Conservation (phyloP, 2,797 vertebrate species). For the Pelodytes ibericus region DNA sequence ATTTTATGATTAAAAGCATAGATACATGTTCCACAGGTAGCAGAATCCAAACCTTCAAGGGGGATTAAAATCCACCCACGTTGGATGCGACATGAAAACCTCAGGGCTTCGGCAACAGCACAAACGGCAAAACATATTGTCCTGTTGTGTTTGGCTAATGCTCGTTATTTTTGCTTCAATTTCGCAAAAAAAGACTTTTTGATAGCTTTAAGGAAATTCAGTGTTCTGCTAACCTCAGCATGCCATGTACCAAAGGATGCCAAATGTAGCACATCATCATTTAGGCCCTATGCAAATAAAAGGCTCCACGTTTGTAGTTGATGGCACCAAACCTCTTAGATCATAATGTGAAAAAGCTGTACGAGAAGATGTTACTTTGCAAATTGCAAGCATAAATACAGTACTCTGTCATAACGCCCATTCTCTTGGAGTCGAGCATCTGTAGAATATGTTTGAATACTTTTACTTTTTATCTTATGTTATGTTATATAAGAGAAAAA, state of each 20-base stretch:
- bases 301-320: slow-evolving; percentile 55
- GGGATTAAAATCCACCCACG: not conserved
- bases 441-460: not conserved
- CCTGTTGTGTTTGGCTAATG: slow-evolving; percentile 65
- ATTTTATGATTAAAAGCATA: not conserved
- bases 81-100: not conserved
- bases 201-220: slow-evolving; percentile 61
- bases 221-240: slow-evolving; percentile 60
- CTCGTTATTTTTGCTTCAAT: slow-evolving; percentile 60
- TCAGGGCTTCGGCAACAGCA: not conserved
- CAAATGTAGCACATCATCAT: slow-evolving; percentile 73
- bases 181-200: slow-evolving; percentile 59
- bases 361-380: slow-evolving; percentile 2
- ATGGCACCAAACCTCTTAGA: slow-evolving; percentile 5
- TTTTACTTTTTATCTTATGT: not conserved
- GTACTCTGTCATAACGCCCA: not conserved
- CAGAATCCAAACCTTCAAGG: not conserved
- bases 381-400: not conserved
- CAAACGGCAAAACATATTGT: slow-evolving; percentile 57
- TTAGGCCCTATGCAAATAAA: slow-evolving; percentile 68
- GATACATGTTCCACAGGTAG: too few species aligned
- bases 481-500: not conserved
- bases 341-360: not conserved
- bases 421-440: not conserved
- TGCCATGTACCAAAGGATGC: slow-evolving; percentile 61